A percentile compares a stretch with the other conserved stretches of the same genome.
Evolutionary conservation across 2,113 vertebrate genomes (phyloP).

Genomic region (Rallus limicola): DNA sequence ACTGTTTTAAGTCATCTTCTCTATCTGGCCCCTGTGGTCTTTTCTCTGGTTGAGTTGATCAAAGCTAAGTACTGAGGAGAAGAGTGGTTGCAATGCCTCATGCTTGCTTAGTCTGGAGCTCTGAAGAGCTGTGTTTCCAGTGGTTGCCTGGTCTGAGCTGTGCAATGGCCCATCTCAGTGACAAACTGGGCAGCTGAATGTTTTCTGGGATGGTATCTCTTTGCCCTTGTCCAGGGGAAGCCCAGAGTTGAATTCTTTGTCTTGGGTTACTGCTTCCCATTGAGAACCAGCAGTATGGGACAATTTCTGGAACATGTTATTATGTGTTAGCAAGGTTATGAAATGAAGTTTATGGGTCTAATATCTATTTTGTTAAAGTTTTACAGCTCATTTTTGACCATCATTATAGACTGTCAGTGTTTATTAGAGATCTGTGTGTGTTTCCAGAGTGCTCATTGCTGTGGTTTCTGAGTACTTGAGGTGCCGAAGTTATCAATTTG

Average conservation of each 20-base stretch:
- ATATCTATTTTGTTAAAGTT: slow-evolving; percentile 6
- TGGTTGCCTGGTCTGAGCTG: neutral
- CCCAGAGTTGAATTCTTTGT: neutral
- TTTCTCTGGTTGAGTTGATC: neutral
- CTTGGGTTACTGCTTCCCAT: neutral
- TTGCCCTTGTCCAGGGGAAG: neutral
- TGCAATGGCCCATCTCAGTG: neutral
- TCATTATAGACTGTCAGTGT: neutral
- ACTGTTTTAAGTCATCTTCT: neutral
- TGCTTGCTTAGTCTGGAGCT: neutral
- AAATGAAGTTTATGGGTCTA: neutral
- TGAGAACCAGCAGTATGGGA: neutral
- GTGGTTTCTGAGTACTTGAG: neutral
- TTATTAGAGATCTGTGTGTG: neutral
- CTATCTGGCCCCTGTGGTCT: neutral
- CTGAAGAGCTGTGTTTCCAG: neutral
- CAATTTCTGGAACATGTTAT: neutral
- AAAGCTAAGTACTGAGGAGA: neutral
- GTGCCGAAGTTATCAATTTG: neutral
- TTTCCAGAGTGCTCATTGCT: neutral
- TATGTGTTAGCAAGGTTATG: neutral
- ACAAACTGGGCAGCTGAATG: neutral
- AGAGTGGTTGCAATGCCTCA: neutral
- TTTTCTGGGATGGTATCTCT: neutral
- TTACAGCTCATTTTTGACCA: neutral